phyloP scores from a whole-genome alignment of 2,888 invertebrate species.

The Amitus sp. region DNA sequence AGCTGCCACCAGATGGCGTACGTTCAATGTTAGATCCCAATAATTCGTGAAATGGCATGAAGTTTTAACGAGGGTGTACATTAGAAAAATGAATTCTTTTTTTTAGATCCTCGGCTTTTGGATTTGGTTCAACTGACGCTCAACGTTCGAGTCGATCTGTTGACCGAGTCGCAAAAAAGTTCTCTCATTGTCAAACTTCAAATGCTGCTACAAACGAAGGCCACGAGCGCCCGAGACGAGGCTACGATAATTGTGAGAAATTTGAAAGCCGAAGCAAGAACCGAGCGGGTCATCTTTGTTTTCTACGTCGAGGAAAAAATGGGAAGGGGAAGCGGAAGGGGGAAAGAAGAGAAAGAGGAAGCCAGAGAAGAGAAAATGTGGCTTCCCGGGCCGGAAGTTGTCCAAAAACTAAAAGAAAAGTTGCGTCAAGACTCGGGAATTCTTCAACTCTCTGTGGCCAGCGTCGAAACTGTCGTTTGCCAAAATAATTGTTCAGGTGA shows the following conservation, averaged over 20 bases:
- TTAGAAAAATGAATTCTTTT: too few relatives aligned
- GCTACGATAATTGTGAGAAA: slow-evolving; percentile 68
- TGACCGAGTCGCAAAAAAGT: slow-evolving; percentile 78
- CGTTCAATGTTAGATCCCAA: too few relatives aligned
- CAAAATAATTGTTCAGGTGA: slow-evolving; percentile 89
- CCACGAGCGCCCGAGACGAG: slow-evolving; percentile 76
- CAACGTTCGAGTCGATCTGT: slow-evolving; percentile 76
- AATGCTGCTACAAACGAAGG: slow-evolving; percentile 79
- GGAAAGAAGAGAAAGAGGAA: slow-evolving; percentile 70
- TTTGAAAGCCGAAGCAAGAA: slow-evolving; percentile 67
- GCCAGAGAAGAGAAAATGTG: slow-evolving; percentile 65
- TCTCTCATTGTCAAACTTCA: slow-evolving; percentile 84
- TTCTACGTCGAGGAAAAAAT: slow-evolving; percentile 77
- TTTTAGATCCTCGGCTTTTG: slow-evolving; percentile 76
- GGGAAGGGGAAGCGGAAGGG: slow-evolving; percentile 67
- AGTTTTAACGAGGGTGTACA: too few relatives aligned
- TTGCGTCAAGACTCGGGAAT: slow-evolving; percentile 77
- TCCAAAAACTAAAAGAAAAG: slow-evolving; percentile 74
- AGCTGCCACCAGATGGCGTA: too few relatives aligned
- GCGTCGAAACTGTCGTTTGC: slow-evolving; percentile 85
- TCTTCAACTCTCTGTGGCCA: slow-evolving; percentile 78
- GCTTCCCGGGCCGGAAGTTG: slow-evolving; percentile 74
- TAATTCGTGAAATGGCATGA: too few relatives aligned
- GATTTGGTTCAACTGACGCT: slow-evolving; percentile 85
- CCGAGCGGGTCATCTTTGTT: slow-evolving; percentile 70